Evolutionary conservation across 2,113 vertebrate genomes (phyloP).

Genomic region (Muscicapa adusta): DNA sequence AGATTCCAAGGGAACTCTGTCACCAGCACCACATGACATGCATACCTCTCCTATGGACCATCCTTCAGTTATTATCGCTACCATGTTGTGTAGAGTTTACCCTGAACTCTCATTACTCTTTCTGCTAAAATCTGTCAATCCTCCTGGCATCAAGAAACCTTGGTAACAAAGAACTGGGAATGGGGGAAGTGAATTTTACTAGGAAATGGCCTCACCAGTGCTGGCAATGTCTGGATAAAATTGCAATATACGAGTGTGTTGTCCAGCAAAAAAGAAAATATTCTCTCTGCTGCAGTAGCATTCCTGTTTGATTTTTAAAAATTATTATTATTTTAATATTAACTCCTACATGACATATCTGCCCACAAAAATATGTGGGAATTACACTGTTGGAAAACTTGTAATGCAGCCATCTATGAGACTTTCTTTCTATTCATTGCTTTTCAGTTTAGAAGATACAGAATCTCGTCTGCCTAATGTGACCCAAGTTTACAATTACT

Average conservation of each 20-base stretch:
- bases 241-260: neutral
- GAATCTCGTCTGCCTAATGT: neutral
- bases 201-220: rapidly evolving
- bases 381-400: neutral
- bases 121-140: neutral
- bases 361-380: neutral
- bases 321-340: neutral
- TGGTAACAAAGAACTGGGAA: neutral
- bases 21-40: rapidly evolving
- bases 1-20: neutral
- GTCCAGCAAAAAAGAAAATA: neutral
- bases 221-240: neutral
- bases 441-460: neutral
- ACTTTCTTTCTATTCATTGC: neutral
- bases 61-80: neutral
- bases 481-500: neutral
- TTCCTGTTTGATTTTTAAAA: neutral
- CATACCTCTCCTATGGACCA: neutral
- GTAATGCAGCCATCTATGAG: neutral
- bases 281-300: neutral
- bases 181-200: neutral
- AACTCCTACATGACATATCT: neutral
- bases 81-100: neutral
- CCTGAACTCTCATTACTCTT: neutral
- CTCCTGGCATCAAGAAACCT: neutral